Percentiles rank a stretch among this genome's conserved stretches.
These are phyloP conservation scores for Xylota segnis DNA, from an alignment of 2,888 invertebrate species.

Conservation along the genomic window DNA sequence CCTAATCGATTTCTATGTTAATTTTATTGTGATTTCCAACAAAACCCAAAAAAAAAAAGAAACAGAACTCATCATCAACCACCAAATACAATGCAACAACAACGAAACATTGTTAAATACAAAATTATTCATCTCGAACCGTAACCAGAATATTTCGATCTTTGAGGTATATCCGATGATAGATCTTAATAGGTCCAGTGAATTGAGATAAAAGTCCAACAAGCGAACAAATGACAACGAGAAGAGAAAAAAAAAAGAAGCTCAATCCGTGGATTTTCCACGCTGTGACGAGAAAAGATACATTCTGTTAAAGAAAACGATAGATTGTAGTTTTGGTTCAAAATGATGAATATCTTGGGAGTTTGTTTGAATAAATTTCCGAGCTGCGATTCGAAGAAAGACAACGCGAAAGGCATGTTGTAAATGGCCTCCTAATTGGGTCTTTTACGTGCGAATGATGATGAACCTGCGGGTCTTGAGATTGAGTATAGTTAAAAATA, in stretches of 20 bases:
- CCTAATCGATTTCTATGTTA: constrained; percentile 73
- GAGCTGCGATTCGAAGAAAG: constrained; percentile 26
- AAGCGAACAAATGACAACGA: constrained; percentile 40
- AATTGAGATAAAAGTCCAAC: constrained; percentile 64
- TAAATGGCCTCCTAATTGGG: constrained; percentile 72
- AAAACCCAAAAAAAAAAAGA: constrained; percentile 27
- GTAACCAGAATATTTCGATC: constrained; percentile 70
- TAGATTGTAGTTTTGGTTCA: constrained; percentile 48
- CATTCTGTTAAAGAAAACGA: constrained; percentile 30
- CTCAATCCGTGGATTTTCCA: constrained; percentile 49
- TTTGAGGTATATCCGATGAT: constrained; percentile 67
- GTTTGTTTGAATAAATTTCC: constrained; percentile 65
- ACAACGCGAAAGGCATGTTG: constrained; percentile 27
- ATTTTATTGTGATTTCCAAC: constrained; percentile 66
- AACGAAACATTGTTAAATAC: constrained; percentile 3
- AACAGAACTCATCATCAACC: neutral
- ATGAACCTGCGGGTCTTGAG: constrained; percentile 26
- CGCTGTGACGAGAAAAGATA: constrained; percentile 44
- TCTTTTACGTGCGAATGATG: constrained; percentile 72
- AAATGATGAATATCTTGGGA: constrained; percentile 61
- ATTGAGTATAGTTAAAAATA: constrained; percentile 7
- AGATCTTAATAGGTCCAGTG: constrained; percentile 71
- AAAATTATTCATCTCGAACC: constrained; percentile 70
- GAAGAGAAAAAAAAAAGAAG: constrained; percentile 34
- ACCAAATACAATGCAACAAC: neutral